Evolutionary conservation across 2,113 vertebrate genomes (phyloP).

Genomic region (Ictidomys tridecemlineatus): DNA sequence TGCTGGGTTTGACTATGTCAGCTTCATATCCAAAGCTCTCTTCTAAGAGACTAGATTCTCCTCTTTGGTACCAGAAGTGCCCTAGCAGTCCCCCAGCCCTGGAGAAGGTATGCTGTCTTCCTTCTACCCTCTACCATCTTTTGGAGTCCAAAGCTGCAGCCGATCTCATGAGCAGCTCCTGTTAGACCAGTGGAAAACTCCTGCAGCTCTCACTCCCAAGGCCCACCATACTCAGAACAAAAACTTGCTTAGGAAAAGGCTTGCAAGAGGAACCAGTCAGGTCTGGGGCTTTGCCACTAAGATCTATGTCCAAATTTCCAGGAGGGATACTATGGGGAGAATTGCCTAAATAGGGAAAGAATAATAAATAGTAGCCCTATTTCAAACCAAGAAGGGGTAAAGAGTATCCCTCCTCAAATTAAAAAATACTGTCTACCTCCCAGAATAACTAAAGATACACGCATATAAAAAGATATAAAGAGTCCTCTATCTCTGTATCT

Average conservation of each 20-base stretch:
- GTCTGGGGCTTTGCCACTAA: constrained; percentile 3
- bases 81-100: neutral
- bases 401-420: neutral
- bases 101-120: neutral
- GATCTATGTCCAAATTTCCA: neutral
- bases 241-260: neutral
- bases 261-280: neutral
- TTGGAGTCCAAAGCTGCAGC: neutral
- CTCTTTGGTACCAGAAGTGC: neutral
- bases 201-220: neutral
- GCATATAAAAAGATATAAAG: neutral
- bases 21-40: neutral
- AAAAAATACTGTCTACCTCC: constrained; percentile 10
- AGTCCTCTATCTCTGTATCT: neutral
- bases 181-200: neutral
- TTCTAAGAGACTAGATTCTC: neutral
- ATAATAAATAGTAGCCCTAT: neutral
- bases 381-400: neutral
- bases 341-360: neutral
- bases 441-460: constrained; percentile 47
- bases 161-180: neutral
- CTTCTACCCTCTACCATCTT: neutral
- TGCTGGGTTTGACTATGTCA: neutral
- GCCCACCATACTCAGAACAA: neutral
- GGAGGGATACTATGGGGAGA: neutral